These are phyloP conservation scores for Diorhabda elongata DNA, from an alignment of 1,140 invertebrate genomes.

Conservation along the genomic window DNA sequence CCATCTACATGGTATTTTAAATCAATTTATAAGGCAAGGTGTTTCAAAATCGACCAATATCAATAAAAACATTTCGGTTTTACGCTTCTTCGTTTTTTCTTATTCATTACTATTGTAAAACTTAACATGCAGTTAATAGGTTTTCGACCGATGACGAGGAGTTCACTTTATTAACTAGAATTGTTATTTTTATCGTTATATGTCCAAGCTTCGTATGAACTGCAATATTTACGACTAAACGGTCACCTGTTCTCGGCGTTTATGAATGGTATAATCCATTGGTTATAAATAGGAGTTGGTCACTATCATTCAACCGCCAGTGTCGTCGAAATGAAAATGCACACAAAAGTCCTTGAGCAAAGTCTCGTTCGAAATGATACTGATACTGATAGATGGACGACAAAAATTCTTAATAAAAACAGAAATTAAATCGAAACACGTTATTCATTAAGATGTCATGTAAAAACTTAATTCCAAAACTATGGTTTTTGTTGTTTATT, in stretches of 20 bases:
- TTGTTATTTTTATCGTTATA: conserved; percentile 33
- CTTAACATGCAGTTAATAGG: conserved; percentile 17
- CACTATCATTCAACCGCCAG: conserved; percentile 8
- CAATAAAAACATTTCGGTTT: too few relatives aligned
- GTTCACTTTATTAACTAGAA: conserved; percentile 29
- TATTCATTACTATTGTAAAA: conserved; percentile 19
- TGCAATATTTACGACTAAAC: conserved; percentile 26
- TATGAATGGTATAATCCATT: conserved; percentile 25
- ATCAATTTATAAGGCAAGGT: too few relatives aligned
- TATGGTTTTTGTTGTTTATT: background rate
- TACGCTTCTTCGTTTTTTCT: conserved; percentile 8
- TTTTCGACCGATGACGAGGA: conserved; percentile 21
- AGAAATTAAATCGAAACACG: background rate
- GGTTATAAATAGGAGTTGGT: conserved; percentile 12
- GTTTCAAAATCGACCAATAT: too few relatives aligned
- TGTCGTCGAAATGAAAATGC: background rate
- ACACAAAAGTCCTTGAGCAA: background rate
- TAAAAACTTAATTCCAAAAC: background rate
- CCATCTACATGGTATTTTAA: too few relatives aligned
- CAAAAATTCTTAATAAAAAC: background rate
- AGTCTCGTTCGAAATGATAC: background rate
- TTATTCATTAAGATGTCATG: background rate
- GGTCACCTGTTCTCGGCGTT: conserved; percentile 25
- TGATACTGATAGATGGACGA: background rate
- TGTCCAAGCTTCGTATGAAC: conserved; percentile 24